Conservation (phyloP, 2,113 vertebrate genomes). For the Astatotilapia flaviijosephi region DNA sequence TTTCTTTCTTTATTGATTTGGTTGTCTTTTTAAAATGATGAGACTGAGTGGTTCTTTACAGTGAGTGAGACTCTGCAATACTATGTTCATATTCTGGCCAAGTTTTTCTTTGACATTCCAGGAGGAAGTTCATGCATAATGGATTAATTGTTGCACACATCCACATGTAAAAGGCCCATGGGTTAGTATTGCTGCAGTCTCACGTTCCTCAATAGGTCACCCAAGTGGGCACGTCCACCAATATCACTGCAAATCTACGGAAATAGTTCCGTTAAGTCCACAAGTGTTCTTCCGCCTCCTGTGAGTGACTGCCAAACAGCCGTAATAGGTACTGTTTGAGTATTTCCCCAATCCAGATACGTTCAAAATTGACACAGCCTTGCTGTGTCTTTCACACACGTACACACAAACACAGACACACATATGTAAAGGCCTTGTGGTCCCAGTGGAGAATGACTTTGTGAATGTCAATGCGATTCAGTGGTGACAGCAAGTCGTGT, state of each 20-base stretch:
- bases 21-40: slow-evolving; percentile 38
- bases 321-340: neutral
- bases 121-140: slow-evolving; percentile 69
- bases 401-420: neutral
- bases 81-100: slow-evolving; percentile 49
- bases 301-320: slow-evolving; percentile 21
- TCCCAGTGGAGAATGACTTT: slow-evolving; percentile 48
- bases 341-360: neutral
- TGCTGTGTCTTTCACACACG: neutral
- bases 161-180: slow-evolving; percentile 48
- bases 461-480: slow-evolving; percentile 59
- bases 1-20: slow-evolving; percentile 3
- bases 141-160: slow-evolving; percentile 66
- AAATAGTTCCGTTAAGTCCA: slow-evolving; percentile 49
- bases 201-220: slow-evolving; percentile 50
- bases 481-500: slow-evolving; percentile 50
- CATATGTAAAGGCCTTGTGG: neutral
- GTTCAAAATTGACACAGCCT: slow-evolving; percentile 8
- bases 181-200: slow-evolving; percentile 56
- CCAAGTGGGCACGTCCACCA: slow-evolving; percentile 8
- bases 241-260: slow-evolving; percentile 22
- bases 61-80: slow-evolving; percentile 3
- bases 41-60: slow-evolving; percentile 18
- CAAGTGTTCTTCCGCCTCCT: slow-evolving; percentile 2
- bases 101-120: slow-evolving; percentile 39